Evolutionary conservation across 2,113 vertebrate genomes (phyloP).

Genomic region (Poecilia latipinna): DNA sequence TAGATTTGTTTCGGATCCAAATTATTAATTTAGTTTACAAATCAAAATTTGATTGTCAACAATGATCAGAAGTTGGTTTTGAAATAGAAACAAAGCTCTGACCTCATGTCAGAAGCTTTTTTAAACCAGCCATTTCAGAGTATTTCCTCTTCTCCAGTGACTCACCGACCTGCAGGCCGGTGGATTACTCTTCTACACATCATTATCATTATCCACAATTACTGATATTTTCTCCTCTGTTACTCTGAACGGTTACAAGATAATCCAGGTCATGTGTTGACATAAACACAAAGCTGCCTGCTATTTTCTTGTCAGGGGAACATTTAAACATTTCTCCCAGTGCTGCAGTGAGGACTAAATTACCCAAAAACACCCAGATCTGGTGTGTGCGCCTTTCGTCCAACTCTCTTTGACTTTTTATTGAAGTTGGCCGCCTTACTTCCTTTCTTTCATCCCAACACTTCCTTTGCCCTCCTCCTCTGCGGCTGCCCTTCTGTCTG

Average conservation of each 20-base stretch:
- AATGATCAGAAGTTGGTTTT: too few species aligned
- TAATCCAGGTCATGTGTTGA: not conserved
- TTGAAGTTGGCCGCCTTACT: conserved; percentile 21
- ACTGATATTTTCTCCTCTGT: not conserved
- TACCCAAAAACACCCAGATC: not conserved
- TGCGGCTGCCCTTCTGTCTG: conserved; percentile 4
- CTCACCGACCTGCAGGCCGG: not conserved
- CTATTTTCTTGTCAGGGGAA: not conserved
- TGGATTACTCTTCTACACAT: not conserved
- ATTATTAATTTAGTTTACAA: too few species aligned
- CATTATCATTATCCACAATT: not conserved
- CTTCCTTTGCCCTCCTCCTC: not conserved
- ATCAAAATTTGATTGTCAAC: too few species aligned
- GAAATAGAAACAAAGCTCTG: too few species aligned
- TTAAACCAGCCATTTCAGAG: not conserved
- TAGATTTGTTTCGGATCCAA: too few species aligned
- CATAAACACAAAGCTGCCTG: not conserved
- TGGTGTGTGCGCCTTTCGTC: not conserved
- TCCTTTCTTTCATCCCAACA: conserved; percentile 16
- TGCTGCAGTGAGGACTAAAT: not conserved
- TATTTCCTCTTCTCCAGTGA: not conserved
- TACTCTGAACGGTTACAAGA: not conserved
- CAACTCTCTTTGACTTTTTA: not conserved
- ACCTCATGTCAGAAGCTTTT: too few species aligned
- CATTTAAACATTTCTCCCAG: not conserved